Percentiles rank a stretch among this genome's conserved stretches.
Evolutionary conservation across 2,797 vertebrate species (phyloP).

Genomic region (Echeneis naucrates): DNA sequence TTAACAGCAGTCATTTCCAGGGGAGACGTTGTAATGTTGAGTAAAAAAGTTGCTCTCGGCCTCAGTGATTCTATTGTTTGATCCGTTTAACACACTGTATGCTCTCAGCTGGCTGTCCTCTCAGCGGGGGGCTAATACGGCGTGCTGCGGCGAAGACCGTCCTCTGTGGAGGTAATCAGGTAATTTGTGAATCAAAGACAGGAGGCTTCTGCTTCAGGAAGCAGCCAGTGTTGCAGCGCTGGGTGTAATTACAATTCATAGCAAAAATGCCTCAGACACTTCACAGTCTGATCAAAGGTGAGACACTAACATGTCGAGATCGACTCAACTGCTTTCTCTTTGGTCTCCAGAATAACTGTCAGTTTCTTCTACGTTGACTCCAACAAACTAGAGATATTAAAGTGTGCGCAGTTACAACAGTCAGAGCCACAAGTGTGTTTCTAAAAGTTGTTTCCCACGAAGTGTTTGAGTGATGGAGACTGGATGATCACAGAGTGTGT

Average conservation of each 20-base stretch:
- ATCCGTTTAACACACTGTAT: neutral
- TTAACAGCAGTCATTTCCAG: too few relatives aligned
- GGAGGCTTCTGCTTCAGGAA: neutral
- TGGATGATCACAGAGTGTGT: conserved; percentile 48
- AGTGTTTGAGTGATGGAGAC: conserved; percentile 3
- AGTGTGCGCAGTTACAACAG: neutral
- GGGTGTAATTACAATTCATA: neutral
- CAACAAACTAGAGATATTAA: neutral
- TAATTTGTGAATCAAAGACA: conserved; percentile 11
- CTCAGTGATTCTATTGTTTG: neutral
- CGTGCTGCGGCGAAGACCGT: neutral
- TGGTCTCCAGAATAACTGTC: neutral
- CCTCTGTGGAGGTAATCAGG: neutral
- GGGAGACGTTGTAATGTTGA: too few relatives aligned
- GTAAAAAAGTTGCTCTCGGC: neutral
- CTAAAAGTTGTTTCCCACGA: neutral
- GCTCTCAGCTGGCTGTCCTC: neutral
- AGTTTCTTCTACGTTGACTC: neutral
- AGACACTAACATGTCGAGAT: neutral
- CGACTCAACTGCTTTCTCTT: too few relatives aligned
- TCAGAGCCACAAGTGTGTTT: conserved; percentile 1
- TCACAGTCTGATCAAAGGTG: neutral
- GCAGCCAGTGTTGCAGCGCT: neutral
- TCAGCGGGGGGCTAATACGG: conserved; percentile 1
- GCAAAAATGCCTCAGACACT: neutral